Evolutionary conservation across 2,797 vertebrate species (phyloP), one percentile per base, ranked within the genome.

Genomic region (Argentina silus): DNA sequence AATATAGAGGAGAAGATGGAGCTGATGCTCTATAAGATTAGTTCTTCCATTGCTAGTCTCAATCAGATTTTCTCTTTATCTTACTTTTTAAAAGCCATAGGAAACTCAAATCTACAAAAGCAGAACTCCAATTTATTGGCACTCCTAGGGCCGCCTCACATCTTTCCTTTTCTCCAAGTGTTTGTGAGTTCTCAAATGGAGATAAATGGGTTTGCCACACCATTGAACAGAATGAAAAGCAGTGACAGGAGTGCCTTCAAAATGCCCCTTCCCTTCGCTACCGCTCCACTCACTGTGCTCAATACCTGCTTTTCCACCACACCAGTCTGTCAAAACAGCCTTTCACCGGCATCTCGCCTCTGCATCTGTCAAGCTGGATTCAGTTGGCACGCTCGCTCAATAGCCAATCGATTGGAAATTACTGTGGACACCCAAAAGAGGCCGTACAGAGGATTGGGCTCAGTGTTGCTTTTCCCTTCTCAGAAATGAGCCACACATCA

Each of bases 1-100:
- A 55, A 53, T 51, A 48, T 70, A 74, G 80, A 84, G 1, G 87
- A 86, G 88, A 74, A 89, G 89, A 86, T 85, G 88, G 86, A 70
- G 89, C 88, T 90, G 81, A 6, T 81, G 87, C 70, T 73, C 87
- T 78, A 27, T 45, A 36, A 36, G 27, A 36, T 36, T 36, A 36
- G 27, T 36, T 4, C 27, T 36, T 4, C 27, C 27, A 4, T 36
- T 36, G 27, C 27, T 4, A 36, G 27, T 36, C 27, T 36, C 27
- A 36, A 36, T 36, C 27, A 36, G 27, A 36, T 36, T 36, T 36
- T 36, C 27, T 36, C 27, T 36, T 36, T 36, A 36, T 36, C 27
- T 36, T 51, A 9, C 15, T 3, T 60, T 60, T 9, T 45, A 8
- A 64, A 60, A 42, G 21, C 9, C 23, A 0, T 59, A 23, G 57